Conservation (phyloP, 1,140 invertebrate species). For the Aphaenogaster ashmeadi region DNA sequence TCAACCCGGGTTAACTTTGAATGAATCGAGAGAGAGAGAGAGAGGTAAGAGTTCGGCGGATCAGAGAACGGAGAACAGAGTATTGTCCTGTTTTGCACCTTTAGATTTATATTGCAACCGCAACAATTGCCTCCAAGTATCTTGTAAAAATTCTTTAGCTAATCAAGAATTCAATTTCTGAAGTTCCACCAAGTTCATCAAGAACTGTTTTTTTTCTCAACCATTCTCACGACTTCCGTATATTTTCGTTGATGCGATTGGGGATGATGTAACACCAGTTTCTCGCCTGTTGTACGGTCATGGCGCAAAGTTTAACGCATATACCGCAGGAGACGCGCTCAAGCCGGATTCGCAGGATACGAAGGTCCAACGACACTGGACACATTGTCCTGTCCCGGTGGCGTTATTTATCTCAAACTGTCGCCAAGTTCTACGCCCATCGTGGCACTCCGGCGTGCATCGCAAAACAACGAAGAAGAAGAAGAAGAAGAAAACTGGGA, state of each 20-base stretch:
- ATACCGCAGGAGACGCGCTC: slow-evolving; percentile 44
- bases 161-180: not conserved
- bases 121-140: not conserved
- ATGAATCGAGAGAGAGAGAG: not conserved
- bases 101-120: not conserved
- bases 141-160: not conserved
- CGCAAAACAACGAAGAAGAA: not conserved
- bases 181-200: not conserved
- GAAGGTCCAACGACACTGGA: slow-evolving; percentile 60
- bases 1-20: not conserved
- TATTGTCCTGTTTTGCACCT: not conserved
- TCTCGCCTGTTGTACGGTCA: slow-evolving; percentile 13
- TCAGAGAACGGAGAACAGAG: not conserved
- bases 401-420: slow-evolving; percentile 74
- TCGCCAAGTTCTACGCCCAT: slow-evolving; percentile 61
- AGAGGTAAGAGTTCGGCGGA: not conserved
- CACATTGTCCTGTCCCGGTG: slow-evolving; percentile 72
- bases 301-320: slow-evolving; percentile 76
- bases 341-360: slow-evolving; percentile 63
- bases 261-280: slow-evolving; percentile 47
- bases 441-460: slow-evolving; percentile 32
- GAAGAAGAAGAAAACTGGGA: slow-evolving; percentile 16
- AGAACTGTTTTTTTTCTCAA: not conserved
- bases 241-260: not conserved
- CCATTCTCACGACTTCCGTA: not conserved